These are phyloP conservation scores for Bugulina stolonifera DNA, from an alignment of 2,888 invertebrate genomes.

Conservation along the genomic window DNA sequence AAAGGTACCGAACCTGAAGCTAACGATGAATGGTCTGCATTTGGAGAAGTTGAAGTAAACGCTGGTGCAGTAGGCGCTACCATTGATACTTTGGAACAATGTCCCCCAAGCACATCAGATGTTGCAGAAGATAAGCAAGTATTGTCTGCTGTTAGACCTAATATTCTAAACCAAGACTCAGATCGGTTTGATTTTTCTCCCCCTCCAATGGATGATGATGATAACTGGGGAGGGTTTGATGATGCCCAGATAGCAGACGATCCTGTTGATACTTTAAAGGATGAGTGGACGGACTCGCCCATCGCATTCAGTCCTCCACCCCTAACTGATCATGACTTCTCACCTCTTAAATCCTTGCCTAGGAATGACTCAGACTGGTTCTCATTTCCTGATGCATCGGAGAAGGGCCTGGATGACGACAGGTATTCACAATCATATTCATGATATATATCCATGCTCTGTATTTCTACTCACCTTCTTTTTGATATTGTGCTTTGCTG, in stretches of 20 bases:
- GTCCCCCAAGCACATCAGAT: not conserved
- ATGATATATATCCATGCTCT: too few species aligned
- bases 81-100: too few species aligned
- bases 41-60: not conserved
- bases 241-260: not conserved
- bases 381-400: not conserved
- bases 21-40: not conserved
- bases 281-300: not conserved
- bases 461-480: too few species aligned
- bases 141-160: not conserved
- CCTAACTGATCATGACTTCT: constrained; percentile 2
- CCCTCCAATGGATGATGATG: too few species aligned
- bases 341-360: not conserved
- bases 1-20: not conserved
- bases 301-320: not conserved
- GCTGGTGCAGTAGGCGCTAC: not conserved
- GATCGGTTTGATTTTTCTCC: not conserved
- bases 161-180: not conserved
- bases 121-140: not conserved
- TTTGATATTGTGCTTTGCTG: too few species aligned
- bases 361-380: constrained; percentile 2
- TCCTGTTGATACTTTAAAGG: not conserved
- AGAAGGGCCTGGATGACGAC: too few species aligned
- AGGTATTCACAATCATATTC: too few species aligned
- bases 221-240: not conserved